Evolutionary conservation across 2,113 vertebrate species (phyloP), one percentile per base, ranked within the genome.

Genomic region (Pardalotus punctatus): DNA sequence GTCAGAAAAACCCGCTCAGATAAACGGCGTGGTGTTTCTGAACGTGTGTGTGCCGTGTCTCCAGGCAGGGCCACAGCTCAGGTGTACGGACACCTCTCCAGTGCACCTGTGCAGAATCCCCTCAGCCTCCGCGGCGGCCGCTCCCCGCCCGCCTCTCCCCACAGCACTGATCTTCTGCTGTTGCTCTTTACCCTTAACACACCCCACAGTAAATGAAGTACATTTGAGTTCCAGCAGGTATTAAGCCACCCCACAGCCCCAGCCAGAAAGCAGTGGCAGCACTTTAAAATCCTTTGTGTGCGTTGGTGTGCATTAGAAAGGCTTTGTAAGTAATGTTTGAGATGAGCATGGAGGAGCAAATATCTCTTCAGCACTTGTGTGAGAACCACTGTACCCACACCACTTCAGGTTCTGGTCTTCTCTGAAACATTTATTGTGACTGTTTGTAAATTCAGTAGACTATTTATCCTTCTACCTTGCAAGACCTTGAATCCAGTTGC

Each of bases 41-140:
- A 43, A 33, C 0, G 1, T 0, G 2, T 6, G 40, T 10, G 40
- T 36, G 40, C 42, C 20, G 28, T 1, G 1, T 11, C 6, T 65
- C 20, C 36, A 0, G 23, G 10, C 17, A 3, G 14, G 12, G 40
- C 7, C 76, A 35, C 11, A 33, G 35, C 61, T 38, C 27, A 3
- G 40, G 14, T 4, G 12, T 18, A 2, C 13, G 4, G 43, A 53
- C 27, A 8, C 4, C 14, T 20, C 35, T 31, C 42, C 67, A 7
- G 38, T 0, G 3, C 8, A 36, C 23, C 64, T 33, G 28, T 17
- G 38, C 36, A 5, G n/a, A 9, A 27, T 20, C 20, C 48, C 24
- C 21, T 14, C 31, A 5, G 35, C 33, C 14, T 25, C 23, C 1
- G 3, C 81, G 14, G 43, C 1, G 20, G 67, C 51, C 3, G 1